Evolutionary conservation across 1,140 invertebrate genomes (phyloP).

Genomic region (Trichoplusia ni): DNA sequence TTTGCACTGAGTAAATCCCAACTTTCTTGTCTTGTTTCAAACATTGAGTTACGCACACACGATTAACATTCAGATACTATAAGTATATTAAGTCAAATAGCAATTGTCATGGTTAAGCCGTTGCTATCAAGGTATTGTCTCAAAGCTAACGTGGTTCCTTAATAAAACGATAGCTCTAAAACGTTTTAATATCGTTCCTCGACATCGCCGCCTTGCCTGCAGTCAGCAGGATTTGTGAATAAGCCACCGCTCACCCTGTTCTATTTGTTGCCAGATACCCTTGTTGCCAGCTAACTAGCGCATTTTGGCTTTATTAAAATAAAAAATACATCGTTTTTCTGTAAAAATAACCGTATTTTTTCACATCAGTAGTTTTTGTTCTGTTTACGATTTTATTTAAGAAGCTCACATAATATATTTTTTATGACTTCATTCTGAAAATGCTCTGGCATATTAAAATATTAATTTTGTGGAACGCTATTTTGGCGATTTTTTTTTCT

Average conservation of each 20-base stretch:
- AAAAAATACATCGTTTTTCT: constrained; percentile 26
- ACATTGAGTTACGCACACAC: no score
- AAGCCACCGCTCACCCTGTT: constrained; percentile 60
- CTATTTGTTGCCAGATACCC: constrained; percentile 61
- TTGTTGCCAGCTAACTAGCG: constrained; percentile 41
- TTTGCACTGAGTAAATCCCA: no score
- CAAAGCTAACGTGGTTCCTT: neutral
- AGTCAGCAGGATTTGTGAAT: constrained; percentile 66
- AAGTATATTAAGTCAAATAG: no score
- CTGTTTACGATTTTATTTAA: neutral
- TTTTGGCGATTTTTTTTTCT: no score
- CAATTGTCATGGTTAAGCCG: no score
- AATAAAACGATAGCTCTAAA: neutral
- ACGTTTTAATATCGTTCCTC: constrained; percentile 35
- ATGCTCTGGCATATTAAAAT: no score
- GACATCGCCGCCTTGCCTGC: constrained; percentile 36
- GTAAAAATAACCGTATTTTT: constrained; percentile 9
- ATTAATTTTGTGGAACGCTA: no score
- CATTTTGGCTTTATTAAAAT: constrained; percentile 52
- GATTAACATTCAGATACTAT: no score
- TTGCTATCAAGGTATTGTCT: neutral
- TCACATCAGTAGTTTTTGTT: neutral
- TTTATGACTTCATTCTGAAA: no score
- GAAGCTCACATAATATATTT: no score
- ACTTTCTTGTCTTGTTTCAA: no score